Conservation (phyloP, 2,888 invertebrate species). For the Microctonus hyperodae region DNA sequence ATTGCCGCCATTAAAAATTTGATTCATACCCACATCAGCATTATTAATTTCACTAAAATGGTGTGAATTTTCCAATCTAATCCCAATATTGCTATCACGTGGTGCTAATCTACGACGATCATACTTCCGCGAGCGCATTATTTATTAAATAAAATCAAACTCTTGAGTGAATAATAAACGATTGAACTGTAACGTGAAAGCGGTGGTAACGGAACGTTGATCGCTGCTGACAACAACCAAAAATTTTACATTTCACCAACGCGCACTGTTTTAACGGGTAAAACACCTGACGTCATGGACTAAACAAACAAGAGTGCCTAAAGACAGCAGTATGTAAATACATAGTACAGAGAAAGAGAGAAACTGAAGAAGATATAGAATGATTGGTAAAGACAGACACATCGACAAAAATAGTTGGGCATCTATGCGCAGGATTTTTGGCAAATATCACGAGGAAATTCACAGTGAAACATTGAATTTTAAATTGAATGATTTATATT, state of each 20-base stretch:
- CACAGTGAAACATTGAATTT: slow-evolving; percentile 11
- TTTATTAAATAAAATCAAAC: neutral
- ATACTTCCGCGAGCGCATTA: slow-evolving; percentile 15
- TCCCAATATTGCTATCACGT: neutral
- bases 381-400: slow-evolving; percentile 32
- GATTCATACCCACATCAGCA: slow-evolving; percentile 10
- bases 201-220: neutral
- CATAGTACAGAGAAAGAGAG: neutral
- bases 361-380: slow-evolving; percentile 11
- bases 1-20: neutral
- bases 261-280: slow-evolving; percentile 19
- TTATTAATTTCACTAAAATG: neutral
- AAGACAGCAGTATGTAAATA: neutral
- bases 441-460: slow-evolving; percentile 22
- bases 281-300: slow-evolving; percentile 39
- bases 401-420: slow-evolving; percentile 40
- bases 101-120: slow-evolving; percentile 6
- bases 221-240: neutral
- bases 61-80: neutral
- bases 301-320: slow-evolving; percentile 31
- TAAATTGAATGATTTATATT: slow-evolving; percentile 30
- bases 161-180: slow-evolving; percentile 5
- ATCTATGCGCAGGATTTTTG: slow-evolving; percentile 32
- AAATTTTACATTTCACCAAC: neutral
- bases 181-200: slow-evolving; percentile 4